Percentiles rank a stretch among this genome's conserved stretches.
phyloP scores from a whole-genome alignment of 2,113 vertebrate genomes.

The Pelecanoides urinatrix region DNA sequence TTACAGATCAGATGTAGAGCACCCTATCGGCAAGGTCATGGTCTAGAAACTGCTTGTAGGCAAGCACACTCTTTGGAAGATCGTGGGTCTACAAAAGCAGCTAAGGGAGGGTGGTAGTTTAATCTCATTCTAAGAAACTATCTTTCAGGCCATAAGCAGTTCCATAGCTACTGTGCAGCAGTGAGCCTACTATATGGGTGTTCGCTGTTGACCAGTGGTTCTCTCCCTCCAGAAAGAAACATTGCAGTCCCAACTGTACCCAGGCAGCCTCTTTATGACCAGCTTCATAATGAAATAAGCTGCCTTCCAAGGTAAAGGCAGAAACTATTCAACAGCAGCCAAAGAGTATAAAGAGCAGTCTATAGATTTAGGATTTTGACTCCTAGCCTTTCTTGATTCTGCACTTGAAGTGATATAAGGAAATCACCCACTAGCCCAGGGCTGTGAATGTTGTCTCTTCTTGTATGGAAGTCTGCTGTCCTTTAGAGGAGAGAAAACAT shows the following conservation, averaged over 20 bases:
- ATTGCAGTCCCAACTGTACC: neutral
- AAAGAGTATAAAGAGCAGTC: neutral
- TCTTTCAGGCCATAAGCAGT: neutral
- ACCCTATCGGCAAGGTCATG: rapidly evolving
- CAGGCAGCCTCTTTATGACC: neutral
- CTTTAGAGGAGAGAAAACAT: neutral
- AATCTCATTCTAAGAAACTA: neutral
- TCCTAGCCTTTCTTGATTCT: neutral
- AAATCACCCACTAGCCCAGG: neutral
- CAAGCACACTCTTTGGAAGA: neutral
- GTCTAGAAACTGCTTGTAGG: neutral
- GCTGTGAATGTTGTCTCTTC: neutral
- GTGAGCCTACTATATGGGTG: neutral
- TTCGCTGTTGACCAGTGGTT: neutral
- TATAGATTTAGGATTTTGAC: neutral
- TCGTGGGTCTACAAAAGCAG: neutral
- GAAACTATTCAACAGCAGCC: neutral
- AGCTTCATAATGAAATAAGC: neutral
- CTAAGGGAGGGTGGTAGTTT: neutral
- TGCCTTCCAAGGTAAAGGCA: neutral
- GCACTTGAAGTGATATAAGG: neutral
- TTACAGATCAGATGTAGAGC: neutral
- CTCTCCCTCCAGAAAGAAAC: neutral
- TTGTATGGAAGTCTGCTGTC: neutral
- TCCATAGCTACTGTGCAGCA: neutral